A percentile compares a stretch with the other conserved stretches of the same genome.
These are phyloP conservation scores for Hylaeus anthracinus DNA, from an alignment of 1,140 invertebrate genomes.

Conservation along the genomic window DNA sequence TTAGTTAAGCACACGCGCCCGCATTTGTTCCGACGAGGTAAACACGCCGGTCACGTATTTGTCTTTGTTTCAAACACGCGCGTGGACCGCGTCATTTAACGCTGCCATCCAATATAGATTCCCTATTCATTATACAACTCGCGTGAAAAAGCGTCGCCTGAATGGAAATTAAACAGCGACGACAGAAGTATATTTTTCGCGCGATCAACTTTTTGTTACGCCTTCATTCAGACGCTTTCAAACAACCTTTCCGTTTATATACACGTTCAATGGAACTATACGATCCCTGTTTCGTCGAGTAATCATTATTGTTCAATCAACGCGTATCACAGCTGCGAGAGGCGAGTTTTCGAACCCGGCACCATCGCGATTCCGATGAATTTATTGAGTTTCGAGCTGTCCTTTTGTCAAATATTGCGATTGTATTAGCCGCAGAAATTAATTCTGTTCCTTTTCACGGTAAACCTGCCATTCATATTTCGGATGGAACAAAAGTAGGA, in stretches of 20 bases:
- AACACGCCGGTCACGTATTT: slow-evolving; percentile 4
- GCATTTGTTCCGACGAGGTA: slow-evolving; percentile 2
- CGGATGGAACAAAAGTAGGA: too few relatives aligned
- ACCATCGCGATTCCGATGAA: too few relatives aligned
- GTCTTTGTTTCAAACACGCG: neutral
- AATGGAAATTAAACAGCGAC: neutral
- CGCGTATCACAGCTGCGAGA: too few relatives aligned
- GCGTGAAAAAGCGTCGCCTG: neutral
- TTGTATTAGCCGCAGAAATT: too few relatives aligned
- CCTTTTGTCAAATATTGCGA: too few relatives aligned
- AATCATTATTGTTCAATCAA: neutral
- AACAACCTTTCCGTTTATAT: too few relatives aligned
- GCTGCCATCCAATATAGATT: neutral
- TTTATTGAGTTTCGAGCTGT: too few relatives aligned
- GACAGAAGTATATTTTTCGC: slow-evolving; percentile 28
- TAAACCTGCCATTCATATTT: too few relatives aligned
- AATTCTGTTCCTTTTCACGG: too few relatives aligned
- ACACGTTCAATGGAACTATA: neutral
- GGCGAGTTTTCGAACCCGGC: too few relatives aligned
- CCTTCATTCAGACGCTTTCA: neutral
- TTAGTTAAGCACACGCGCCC: neutral
- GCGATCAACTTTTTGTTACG: neutral
- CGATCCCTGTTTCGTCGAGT: neutral
- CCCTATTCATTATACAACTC: slow-evolving; percentile 2
- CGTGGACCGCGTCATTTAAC: neutral